These are phyloP conservation scores for Calameuta filiformis DNA, from an alignment of 2,888 invertebrate genomes.

Conservation along the genomic window DNA sequence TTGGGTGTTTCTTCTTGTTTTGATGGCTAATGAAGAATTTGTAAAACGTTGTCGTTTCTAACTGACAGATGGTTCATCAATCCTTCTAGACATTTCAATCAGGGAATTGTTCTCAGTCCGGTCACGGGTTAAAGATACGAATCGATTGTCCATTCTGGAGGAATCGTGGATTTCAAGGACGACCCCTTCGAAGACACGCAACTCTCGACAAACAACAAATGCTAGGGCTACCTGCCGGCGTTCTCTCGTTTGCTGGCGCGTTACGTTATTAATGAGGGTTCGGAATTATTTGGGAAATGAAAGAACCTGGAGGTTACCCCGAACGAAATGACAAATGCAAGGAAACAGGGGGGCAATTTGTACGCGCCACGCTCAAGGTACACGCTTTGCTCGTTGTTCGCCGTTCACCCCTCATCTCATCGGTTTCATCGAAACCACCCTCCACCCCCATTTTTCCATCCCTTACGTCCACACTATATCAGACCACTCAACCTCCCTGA, in stretches of 20 bases:
- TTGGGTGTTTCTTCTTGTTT: not conserved
- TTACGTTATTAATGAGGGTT: constrained; percentile 61
- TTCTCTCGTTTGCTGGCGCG: constrained; percentile 47
- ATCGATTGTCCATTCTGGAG: constrained; percentile 51
- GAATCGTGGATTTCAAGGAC: constrained; percentile 43
- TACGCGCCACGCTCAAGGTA: constrained; percentile 47
- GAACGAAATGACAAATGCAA: constrained; percentile 59
- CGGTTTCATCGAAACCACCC: not conserved
- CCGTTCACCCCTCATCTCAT: constrained; percentile 3
- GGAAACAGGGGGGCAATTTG: constrained; percentile 58
- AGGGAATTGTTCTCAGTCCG: constrained; percentile 41
- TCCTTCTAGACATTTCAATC: constrained; percentile 57
- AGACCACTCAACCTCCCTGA: not conserved
- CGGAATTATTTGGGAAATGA: constrained; percentile 60
- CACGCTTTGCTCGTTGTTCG: constrained; percentile 3
- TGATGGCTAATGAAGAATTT: not conserved
- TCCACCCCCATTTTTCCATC: not conserved
- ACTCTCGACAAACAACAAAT: constrained; percentile 32
- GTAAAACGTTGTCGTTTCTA: constrained; percentile 26
- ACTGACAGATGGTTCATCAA: constrained; percentile 48
- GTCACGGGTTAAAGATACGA: constrained; percentile 50
- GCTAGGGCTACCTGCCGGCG: constrained; percentile 43
- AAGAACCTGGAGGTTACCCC: constrained; percentile 46
- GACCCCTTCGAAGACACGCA: constrained; percentile 33
- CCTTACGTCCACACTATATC: not conserved